Evolutionary conservation across 2,888 invertebrate species (phyloP), one percentile per base, ranked within the genome.

Genomic region (Rhagium mordax): DNA sequence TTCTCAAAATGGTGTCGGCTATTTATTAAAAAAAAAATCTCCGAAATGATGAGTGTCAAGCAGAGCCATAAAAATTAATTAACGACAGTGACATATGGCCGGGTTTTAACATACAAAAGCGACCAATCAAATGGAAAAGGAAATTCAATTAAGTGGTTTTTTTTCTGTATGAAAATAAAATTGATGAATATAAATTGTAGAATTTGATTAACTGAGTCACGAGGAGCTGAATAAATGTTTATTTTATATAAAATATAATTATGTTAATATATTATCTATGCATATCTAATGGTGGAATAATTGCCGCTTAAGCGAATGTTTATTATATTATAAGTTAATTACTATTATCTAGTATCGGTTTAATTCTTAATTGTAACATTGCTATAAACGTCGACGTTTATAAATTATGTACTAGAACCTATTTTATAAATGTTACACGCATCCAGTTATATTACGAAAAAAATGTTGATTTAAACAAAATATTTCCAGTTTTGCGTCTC

Each of bases 61-160:
- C 16, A 16, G 16, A 1, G 15, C 59, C 15, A 59, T 29, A 29
- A 29, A 59, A 55, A 29, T 13, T 59, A 59, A 59, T 33, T 59
- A 59, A 59, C 8, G 33, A 29, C 33, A 33, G 29, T 59, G 33
- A 59, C 10, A 8, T 57, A 57, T 29, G 57, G 57, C 15, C 15
- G 29, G 15, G 27, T 29, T 57, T 29, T 57, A 57, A n/a, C 15
- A 29, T 16, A 29, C 29, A 59, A 59, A 59, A 59, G 29, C 59
- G n/a, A 41, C 41, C 41, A 41, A 41, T 41, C 13, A 41, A 4
- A 41, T 41, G 41, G 4, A 41, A n/a, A 41, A 41, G 41, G 41
- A 41, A 41, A 41, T 41, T n/a, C 13, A 41, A 41, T 41, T 41
- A 41, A 41, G 13, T 33, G 33, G 8, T 33, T 33, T 29, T n/a